Conservation (phyloP, 2,113 vertebrate genomes). For the Nibea coibor region DNA sequence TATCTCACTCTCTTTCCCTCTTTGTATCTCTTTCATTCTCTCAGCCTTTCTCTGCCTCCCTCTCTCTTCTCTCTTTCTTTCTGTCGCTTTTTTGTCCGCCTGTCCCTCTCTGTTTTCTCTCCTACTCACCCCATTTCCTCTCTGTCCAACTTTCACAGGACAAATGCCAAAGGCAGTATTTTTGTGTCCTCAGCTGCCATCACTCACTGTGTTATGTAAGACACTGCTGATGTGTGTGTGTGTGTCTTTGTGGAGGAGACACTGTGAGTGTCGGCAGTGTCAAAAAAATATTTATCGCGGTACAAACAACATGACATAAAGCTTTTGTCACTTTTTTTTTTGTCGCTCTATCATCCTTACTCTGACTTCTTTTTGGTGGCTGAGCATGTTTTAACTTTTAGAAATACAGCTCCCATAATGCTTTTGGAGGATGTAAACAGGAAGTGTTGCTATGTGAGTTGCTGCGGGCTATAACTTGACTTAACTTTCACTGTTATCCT, state of each 20-base stretch:
- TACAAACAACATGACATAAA: not conserved
- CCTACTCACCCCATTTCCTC: conserved; percentile 63
- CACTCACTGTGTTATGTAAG: conserved; percentile 78
- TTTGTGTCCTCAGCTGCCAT: conserved; percentile 78
- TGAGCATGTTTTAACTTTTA: not conserved
- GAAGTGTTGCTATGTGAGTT: not conserved
- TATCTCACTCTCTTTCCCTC: not conserved
- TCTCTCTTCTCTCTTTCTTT: conserved; percentile 3
- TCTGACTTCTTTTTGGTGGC: not conserved
- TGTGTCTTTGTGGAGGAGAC: not conserved
- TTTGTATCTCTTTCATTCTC: conserved; percentile 20
- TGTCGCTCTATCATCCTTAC: not conserved
- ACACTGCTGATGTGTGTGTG: conserved; percentile 51
- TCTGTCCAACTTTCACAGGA: conserved; percentile 75
- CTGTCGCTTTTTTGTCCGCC: conserved; percentile 26
- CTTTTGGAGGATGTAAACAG: not conserved
- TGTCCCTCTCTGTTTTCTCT: conserved; percentile 62
- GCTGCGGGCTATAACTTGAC: not conserved
- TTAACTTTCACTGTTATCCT: not conserved
- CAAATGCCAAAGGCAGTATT: conserved; percentile 78
- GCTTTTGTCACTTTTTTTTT: not conserved
- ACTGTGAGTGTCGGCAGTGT: not conserved
- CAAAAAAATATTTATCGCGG: not conserved
- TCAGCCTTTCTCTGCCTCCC: conserved; percentile 26
- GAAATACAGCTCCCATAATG: not conserved